Base-by-base conservation (phyloP, 2,797 vertebrate species). In the Chrosomus eos region DNA sequence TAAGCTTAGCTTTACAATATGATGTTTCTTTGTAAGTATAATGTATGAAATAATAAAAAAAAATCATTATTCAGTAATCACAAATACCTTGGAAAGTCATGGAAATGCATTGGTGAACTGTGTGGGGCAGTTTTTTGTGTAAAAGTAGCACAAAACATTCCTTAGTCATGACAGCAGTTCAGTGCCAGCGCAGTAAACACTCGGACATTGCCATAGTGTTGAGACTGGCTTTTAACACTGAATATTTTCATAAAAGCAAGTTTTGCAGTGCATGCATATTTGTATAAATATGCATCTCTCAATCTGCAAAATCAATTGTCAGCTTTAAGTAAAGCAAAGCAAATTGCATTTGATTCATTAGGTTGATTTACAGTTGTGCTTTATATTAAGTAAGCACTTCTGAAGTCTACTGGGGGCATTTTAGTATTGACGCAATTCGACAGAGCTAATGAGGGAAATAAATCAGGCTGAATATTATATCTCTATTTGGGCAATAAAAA, bases 381-480 rank as follows among this genome's bases (percentile, higher is more conserved):
- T 82, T 73, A 81, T 84, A 87, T 76, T 80, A 88, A 72, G 85
- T 88, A 88, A 88, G 88, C 86, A 88, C 70, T 88, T 89, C 85
- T 83, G 76, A 86, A 82, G 87, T 74, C 89, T 89, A 38, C 66
- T 31, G 79, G 90, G 88, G 86, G 68, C 85, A 51, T 51, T 82
- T 88, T 38, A 60, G 55, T 89, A 81, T 87, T 84, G 84, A 87
- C 60, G 78, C 80, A 86, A 79, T 80, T 78, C 86, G 83, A 84
- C 83, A 88, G 53, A 75, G 85, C 86, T 88, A 88, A 89, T 87
- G 78, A 88, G 75, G 55, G 10, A 62, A 83, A 90, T 88, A 84
- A 83, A 88, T 89, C 88, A 80, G 48, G 81, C 77, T 38, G 43
- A 38, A 83, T 53, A 75, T 83, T 66, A 72, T 40, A 72, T 23